These are phyloP conservation scores for Procambarus virginalis DNA, from an alignment of 1,140 invertebrate genomes.

Conservation along the genomic window DNA sequence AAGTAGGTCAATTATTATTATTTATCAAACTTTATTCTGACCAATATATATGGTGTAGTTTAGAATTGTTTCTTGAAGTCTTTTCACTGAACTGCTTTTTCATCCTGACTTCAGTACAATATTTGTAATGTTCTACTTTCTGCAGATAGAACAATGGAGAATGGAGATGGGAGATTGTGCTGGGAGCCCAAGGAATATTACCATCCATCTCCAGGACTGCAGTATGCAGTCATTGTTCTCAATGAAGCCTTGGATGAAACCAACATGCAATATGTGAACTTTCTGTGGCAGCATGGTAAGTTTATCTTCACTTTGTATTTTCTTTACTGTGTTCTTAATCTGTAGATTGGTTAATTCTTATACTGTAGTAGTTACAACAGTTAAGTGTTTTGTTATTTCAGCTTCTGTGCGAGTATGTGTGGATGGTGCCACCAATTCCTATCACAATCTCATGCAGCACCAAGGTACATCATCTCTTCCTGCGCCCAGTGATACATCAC, in stretches of 20 bases:
- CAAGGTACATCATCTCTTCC: background rate
- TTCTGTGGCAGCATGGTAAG: constrained; percentile 34
- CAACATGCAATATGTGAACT: background rate
- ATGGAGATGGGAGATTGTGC: background rate
- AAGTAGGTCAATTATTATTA: no score
- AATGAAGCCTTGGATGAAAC: constrained; percentile 4
- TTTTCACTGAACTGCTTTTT: no score
- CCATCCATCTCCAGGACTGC: background rate
- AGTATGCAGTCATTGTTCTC: constrained; percentile 21
- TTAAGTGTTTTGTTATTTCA: background rate
- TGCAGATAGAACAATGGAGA: background rate
- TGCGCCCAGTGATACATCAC: background rate
- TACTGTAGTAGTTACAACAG: background rate
- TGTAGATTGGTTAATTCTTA: background rate
- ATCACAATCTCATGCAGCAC: background rate
- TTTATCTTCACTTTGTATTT: background rate
- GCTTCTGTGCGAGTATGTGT: background rate
- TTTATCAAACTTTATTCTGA: no score
- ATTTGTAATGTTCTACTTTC: background rate
- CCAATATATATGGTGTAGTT: no score
- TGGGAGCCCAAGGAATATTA: constrained; percentile 27
- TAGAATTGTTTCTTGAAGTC: no score
- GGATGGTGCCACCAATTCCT: background rate
- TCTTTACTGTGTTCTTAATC: background rate
- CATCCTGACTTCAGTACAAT: no score